A percentile compares a stretch with the other conserved stretches of the same genome.
Conservation (phyloP, 2,888 invertebrate species). For the Conomelus anceps region DNA sequence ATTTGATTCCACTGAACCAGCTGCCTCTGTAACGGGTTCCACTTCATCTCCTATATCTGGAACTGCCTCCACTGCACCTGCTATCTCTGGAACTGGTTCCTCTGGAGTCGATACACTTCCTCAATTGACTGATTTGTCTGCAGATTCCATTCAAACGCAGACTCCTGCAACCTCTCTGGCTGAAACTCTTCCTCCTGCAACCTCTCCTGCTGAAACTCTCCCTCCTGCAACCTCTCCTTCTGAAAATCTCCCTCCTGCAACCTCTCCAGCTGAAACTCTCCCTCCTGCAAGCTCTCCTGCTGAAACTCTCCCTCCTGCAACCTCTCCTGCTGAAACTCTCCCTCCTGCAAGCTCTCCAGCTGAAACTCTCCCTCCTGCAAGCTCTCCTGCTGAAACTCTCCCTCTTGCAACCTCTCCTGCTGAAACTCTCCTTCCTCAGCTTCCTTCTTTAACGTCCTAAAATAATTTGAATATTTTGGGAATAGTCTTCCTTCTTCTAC, state of each 20-base stretch:
- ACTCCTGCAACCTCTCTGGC: too few relatives aligned
- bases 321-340: not conserved
- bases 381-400: not conserved
- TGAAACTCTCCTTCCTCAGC: not conserved
- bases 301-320: too few relatives aligned
- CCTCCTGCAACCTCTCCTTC: too few relatives aligned
- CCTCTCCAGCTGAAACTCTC: not conserved
- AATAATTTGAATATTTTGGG: too few relatives aligned
- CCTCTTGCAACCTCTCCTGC: not conserved
- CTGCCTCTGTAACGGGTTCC: not conserved
- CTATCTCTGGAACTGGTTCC: not conserved
- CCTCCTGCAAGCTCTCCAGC: not conserved
- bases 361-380: not conserved
- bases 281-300: too few relatives aligned
- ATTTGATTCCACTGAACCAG: not conserved
- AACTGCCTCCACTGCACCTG: not conserved
- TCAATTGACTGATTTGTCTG: not conserved
- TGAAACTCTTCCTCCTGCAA: too few relatives aligned
- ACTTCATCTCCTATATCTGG: not conserved
- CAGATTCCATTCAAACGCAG: not conserved
- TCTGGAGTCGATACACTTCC: not conserved
- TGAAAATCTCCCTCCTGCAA: too few relatives aligned
- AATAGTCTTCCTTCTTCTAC: too few relatives aligned
- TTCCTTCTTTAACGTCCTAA: not conserved
- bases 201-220: not conserved